These are phyloP conservation scores for Drosophila neotestacea DNA, from an alignment of 2,888 invertebrate genomes.

Conservation along the genomic window DNA sequence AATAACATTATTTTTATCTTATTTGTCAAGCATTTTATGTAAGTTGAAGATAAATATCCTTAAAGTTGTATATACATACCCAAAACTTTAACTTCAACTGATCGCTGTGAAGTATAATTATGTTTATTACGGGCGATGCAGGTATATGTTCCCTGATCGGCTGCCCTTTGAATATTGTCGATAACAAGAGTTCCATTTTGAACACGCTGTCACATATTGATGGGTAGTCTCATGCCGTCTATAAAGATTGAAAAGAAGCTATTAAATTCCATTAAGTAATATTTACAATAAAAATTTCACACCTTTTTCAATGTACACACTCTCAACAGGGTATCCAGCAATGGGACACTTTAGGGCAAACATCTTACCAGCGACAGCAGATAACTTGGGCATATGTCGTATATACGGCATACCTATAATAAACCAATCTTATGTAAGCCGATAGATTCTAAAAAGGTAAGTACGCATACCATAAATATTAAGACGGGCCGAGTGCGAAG, in stretches of 20 bases:
- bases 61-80: slow-evolving; percentile 85
- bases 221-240: slow-evolving; percentile 93
- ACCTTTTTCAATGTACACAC: slow-evolving; percentile 95
- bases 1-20: not conserved
- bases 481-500: slow-evolving; percentile 92
- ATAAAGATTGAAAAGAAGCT: slow-evolving; percentile 24
- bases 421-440: not conserved
- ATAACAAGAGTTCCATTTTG: slow-evolving; percentile 94
- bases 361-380: slow-evolving; percentile 92
- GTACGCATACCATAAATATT: slow-evolving; percentile 91
- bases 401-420: slow-evolving; percentile 90
- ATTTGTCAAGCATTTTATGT: not conserved
- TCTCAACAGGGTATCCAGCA: slow-evolving; percentile 95
- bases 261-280: not conserved
- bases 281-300: too few relatives aligned
- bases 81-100: slow-evolving; percentile 90
- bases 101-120: slow-evolving; percentile 90
- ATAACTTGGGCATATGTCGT: slow-evolving; percentile 93
- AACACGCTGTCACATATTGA: slow-evolving; percentile 94
- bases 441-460: not conserved
- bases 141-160: slow-evolving; percentile 95
- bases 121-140: slow-evolving; percentile 94
- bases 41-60: not conserved
- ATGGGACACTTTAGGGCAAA: slow-evolving; percentile 94
- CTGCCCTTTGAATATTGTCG: slow-evolving; percentile 92